These are phyloP conservation scores for Nycticebus coucang DNA, from an alignment of 2,113 vertebrate species.

Conservation along the genomic window DNA sequence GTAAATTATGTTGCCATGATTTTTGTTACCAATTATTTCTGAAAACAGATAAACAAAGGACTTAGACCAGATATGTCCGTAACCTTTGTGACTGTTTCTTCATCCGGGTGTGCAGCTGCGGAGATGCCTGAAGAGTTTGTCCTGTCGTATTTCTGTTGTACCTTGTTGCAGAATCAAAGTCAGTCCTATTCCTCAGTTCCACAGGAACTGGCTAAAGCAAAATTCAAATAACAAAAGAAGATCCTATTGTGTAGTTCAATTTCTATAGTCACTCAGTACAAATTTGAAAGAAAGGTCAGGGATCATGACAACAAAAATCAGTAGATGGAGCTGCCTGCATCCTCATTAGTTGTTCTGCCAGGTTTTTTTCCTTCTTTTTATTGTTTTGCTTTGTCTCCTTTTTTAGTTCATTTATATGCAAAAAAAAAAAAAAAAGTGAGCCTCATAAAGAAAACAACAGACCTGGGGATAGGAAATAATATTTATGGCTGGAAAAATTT, in stretches of 20 bases:
- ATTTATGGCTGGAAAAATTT: background rate
- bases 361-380: background rate
- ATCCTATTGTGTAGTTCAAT: background rate
- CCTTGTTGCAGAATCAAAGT: background rate
- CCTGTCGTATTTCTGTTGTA: background rate
- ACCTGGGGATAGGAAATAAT: background rate
- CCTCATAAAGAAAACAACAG: background rate
- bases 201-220: background rate
- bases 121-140: background rate
- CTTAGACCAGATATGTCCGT: background rate
- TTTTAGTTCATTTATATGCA: background rate
- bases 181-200: background rate
- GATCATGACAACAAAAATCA: background rate
- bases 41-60: background rate
- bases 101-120: accelerated
- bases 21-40: slow-evolving; percentile 35
- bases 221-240: background rate
- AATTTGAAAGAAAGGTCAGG: background rate
- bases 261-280: background rate
- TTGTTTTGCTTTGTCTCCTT: background rate
- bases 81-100: background rate
- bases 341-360: background rate
- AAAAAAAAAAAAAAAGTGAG: background rate
- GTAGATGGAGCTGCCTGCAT: background rate
- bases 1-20: background rate